Percentiles rank a stretch among this genome's conserved stretches.
phyloP scores from a whole-genome alignment of 2,888 invertebrate species.

The Chironomus tentans region DNA sequence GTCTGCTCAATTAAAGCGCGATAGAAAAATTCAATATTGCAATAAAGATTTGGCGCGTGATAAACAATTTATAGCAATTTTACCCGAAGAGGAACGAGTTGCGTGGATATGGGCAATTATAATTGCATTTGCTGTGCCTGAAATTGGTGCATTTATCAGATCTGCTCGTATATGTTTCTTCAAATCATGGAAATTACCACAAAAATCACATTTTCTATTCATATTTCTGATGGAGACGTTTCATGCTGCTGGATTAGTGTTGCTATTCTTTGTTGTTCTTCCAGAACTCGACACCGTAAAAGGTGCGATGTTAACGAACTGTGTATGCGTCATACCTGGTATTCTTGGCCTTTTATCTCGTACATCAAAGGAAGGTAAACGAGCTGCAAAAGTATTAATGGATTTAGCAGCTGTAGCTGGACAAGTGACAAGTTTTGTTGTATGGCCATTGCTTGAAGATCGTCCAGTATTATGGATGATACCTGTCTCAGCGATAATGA shows the following conservation, averaged over 20 bases:
- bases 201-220: slow-evolving; percentile 39
- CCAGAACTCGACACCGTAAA: slow-evolving; percentile 90
- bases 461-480: slow-evolving; percentile 74
- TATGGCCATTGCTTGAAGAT: slow-evolving; percentile 80
- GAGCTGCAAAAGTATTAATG: slow-evolving; percentile 66
- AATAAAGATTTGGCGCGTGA: slow-evolving; percentile 82
- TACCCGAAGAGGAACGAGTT: slow-evolving; percentile 77
- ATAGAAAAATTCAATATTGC: slow-evolving; percentile 69
- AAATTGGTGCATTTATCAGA: slow-evolving; percentile 76
- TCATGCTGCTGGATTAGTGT: slow-evolving; percentile 76
- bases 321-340: slow-evolving; percentile 85
- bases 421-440: slow-evolving; percentile 83
- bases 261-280: slow-evolving; percentile 79
- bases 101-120: slow-evolving; percentile 90
- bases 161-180: slow-evolving; percentile 82
- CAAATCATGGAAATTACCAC: slow-evolving; percentile 72
- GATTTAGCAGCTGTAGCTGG: slow-evolving; percentile 80
- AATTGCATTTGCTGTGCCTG: slow-evolving; percentile 80
- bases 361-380: slow-evolving; percentile 69
- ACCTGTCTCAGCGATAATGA: slow-evolving; percentile 72
- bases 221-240: slow-evolving; percentile 79
- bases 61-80: slow-evolving; percentile 69
- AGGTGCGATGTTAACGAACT: slow-evolving; percentile 93
- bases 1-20: slow-evolving; percentile 78
- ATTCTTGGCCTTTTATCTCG: slow-evolving; percentile 66